Percentiles rank a stretch among this genome's conserved stretches.
These are phyloP conservation scores for Echeneis naucrates DNA, from an alignment of 2,797 vertebrate species.

Conservation along the genomic window DNA sequence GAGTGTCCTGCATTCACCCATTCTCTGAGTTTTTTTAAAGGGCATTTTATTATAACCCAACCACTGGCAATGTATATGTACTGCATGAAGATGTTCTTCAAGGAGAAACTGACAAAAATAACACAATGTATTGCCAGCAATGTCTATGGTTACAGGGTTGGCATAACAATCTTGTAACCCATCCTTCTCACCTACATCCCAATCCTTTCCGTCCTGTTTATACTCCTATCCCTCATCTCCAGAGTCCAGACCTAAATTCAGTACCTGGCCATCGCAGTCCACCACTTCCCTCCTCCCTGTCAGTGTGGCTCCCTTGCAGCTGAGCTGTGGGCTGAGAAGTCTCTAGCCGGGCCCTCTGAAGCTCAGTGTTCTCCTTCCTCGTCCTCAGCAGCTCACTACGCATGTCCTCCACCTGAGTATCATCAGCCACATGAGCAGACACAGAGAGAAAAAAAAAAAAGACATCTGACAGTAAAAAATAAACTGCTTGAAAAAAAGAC, in stretches of 20 bases:
- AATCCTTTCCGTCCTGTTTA: conserved; percentile 58
- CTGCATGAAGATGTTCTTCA: neutral
- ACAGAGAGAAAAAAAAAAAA: conserved; percentile 16
- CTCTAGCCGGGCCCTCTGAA: conserved; percentile 85
- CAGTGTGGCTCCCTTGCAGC: conserved; percentile 66
- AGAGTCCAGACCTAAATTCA: conserved; percentile 10
- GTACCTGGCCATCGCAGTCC: conserved; percentile 58
- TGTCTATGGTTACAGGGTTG: conserved; percentile 7
- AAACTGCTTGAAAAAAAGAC: neutral
- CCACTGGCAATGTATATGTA: neutral
- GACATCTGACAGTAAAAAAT: too few relatives aligned
- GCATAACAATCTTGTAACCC: neutral
- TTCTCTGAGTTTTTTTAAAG: neutral
- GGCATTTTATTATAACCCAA: conserved; percentile 23
- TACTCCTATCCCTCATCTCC: conserved; percentile 1
- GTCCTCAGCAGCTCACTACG: conserved; percentile 86
- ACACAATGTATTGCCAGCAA: neutral
- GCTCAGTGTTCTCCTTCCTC: conserved; percentile 83
- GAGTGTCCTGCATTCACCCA: neutral
- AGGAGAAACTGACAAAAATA: conserved; percentile 7
- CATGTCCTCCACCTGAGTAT: conserved; percentile 89
- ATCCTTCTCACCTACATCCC: neutral
- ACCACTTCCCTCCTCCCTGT: conserved; percentile 73
- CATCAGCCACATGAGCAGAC: conserved; percentile 8
- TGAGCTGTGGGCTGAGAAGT: conserved; percentile 75